Conservation (phyloP, 2,113 vertebrate genomes). For the Mesocricetus auratus region DNA sequence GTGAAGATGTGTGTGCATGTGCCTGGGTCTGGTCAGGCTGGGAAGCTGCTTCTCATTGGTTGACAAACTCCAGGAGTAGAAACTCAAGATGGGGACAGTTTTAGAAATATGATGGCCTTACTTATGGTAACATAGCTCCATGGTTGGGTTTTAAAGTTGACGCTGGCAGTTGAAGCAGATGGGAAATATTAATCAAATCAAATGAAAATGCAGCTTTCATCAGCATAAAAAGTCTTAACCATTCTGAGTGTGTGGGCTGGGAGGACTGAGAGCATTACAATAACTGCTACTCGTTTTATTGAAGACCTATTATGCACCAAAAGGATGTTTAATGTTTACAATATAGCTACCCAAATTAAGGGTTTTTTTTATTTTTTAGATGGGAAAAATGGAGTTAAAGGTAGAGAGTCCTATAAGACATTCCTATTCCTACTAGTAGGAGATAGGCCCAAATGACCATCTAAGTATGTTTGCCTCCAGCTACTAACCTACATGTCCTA, state of each 20-base stretch:
- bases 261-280: not conserved
- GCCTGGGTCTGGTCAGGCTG: not conserved
- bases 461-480: not conserved
- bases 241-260: not conserved
- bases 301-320: not conserved
- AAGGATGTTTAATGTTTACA: not conserved
- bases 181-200: not conserved
- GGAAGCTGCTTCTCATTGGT: not conserved
- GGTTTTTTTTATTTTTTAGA: constrained; percentile 15
- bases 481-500: not conserved
- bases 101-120: not conserved
- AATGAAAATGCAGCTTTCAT: not conserved
- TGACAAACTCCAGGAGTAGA: constrained; percentile 23
- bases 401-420: not conserved
- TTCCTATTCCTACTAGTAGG: not conserved
- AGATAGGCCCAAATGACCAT: not conserved
- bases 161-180: not conserved
- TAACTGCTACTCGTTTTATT: not conserved
- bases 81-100: constrained; percentile 38
- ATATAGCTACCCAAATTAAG: not conserved
- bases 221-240: not conserved
- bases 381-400: not conserved
- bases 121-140: not conserved
- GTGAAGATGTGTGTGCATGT: not conserved
- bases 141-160: not conserved